A percentile compares a stretch with the other conserved stretches of the same genome.
phyloP scores from a whole-genome alignment of 1,140 invertebrate species.

The Leguminivora glycinivorella region DNA sequence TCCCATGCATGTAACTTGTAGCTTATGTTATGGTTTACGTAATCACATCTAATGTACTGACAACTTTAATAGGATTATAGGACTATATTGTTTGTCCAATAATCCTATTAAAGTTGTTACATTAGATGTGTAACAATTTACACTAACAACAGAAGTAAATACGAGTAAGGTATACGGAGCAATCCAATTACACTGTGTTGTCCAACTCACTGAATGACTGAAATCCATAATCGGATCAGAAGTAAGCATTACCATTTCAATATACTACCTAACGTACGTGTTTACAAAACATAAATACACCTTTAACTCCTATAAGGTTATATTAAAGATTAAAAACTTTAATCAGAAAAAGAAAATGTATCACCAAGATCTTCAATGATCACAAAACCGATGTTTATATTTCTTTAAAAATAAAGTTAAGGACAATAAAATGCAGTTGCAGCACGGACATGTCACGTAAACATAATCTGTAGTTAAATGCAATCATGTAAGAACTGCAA shows the following conservation, averaged over 20 bases:
- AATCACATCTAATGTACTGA: not conserved
- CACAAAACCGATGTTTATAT: not conserved
- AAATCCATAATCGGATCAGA: not conserved
- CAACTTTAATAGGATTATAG: not conserved
- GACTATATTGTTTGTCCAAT: too few species aligned
- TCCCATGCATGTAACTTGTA: too few species aligned
- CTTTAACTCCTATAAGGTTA: too few species aligned
- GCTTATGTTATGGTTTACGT: not conserved
- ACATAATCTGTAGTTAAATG: not conserved
- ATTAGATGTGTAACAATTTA: not conserved
- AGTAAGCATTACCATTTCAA: not conserved
- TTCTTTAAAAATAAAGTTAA: not conserved
- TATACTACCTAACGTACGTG: not conserved
- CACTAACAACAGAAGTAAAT: not conserved
- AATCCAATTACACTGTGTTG: conserved; percentile 10
- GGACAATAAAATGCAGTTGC: not conserved
- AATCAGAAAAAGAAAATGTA: too few species aligned
- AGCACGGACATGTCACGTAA: not conserved
- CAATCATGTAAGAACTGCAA: conserved; percentile 4
- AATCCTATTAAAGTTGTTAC: too few species aligned
- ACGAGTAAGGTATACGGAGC: not conserved
- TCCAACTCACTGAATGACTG: not conserved
- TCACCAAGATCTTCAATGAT: too few species aligned
- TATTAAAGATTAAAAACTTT: too few species aligned
- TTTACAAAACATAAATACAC: not conserved